A percentile compares a stretch with the other conserved stretches of the same genome.
Evolutionary conservation across 2,797 vertebrate genomes (phyloP).

Genomic region (Aulostomus chinensis): DNA sequence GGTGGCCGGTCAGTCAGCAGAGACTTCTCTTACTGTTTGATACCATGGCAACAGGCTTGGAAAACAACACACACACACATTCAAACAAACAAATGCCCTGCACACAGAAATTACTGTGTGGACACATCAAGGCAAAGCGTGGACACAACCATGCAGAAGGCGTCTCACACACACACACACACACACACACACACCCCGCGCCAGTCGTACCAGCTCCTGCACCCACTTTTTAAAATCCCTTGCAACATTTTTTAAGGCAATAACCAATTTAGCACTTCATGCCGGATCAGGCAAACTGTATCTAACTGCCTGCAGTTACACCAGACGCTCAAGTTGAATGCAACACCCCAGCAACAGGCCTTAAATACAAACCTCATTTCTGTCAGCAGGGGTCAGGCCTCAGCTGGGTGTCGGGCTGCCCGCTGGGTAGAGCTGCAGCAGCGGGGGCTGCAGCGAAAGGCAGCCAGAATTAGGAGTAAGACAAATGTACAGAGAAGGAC

Average conservation of each 20-base stretch:
- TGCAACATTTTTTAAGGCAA: constrained; percentile 47
- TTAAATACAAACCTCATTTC: constrained; percentile 60
- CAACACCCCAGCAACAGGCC: constrained; percentile 47
- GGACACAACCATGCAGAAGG: background rate
- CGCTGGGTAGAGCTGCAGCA: constrained; percentile 31
- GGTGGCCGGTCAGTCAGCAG: constrained; percentile 58
- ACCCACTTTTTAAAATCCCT: constrained; percentile 30
- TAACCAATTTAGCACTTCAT: constrained; percentile 61
- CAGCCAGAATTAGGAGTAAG: constrained; percentile 50
- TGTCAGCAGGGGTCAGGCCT: constrained; percentile 78
- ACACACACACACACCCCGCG: too few species aligned
- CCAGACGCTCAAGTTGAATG: constrained; percentile 26
- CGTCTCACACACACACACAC: constrained; percentile 14
- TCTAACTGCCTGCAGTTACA: constrained; percentile 31
- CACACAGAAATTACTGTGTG: background rate
- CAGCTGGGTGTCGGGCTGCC: constrained; percentile 57
- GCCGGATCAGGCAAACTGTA: constrained; percentile 43
- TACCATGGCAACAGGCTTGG: constrained; percentile 56
- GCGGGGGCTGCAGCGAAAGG: constrained; percentile 42
- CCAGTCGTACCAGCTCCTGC: too few species aligned
- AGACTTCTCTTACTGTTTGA: constrained; percentile 61
- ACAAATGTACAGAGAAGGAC: constrained; percentile 48
- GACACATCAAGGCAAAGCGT: background rate
- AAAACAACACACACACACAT: constrained; percentile 36
- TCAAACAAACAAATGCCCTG: constrained; percentile 16